phyloP scores from a whole-genome alignment of 2,888 invertebrate genomes.

The Aromia moschata region DNA sequence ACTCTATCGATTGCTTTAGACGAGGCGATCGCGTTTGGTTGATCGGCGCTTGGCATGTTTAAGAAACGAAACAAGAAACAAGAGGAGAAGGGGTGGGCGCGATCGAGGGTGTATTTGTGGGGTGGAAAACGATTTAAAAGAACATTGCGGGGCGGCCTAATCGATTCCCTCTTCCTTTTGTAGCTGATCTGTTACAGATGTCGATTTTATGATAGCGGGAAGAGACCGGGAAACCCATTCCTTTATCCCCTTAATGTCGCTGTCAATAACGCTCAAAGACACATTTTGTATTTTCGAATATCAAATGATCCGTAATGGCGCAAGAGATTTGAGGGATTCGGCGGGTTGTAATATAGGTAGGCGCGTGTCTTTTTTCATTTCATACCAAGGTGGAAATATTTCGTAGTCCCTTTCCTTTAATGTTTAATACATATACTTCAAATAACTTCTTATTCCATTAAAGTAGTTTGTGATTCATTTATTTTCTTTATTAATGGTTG shows the following conservation, averaged over 20 bases:
- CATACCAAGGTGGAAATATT: too few relatives aligned
- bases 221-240: slow-evolving; percentile 43
- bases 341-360: neutral
- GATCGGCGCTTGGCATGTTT: slow-evolving; percentile 26
- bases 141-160: slow-evolving; percentile 47
- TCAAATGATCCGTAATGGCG: slow-evolving; percentile 25
- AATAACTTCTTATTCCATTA: too few relatives aligned
- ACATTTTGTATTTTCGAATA: slow-evolving; percentile 38
- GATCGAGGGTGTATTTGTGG: slow-evolving; percentile 43
- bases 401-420: too few relatives aligned
- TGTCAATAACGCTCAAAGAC: slow-evolving; percentile 52
- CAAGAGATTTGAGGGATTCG: slow-evolving; percentile 7
- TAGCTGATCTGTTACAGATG: slow-evolving; percentile 61
- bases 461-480: too few relatives aligned
- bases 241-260: slow-evolving; percentile 52
- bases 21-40: slow-evolving; percentile 47
- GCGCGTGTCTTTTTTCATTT: neutral
- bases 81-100: slow-evolving; percentile 40
- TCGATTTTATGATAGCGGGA: slow-evolving; percentile 56
- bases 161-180: slow-evolving; percentile 56
- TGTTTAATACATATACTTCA: too few relatives aligned
- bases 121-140: slow-evolving; percentile 42
- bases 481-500: too few relatives aligned
- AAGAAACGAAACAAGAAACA: slow-evolving; percentile 31
- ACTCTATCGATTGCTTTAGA: slow-evolving; percentile 39